Evolutionary conservation across 2,797 vertebrate species (phyloP).

Genomic region (Trachops cirrhosus): DNA sequence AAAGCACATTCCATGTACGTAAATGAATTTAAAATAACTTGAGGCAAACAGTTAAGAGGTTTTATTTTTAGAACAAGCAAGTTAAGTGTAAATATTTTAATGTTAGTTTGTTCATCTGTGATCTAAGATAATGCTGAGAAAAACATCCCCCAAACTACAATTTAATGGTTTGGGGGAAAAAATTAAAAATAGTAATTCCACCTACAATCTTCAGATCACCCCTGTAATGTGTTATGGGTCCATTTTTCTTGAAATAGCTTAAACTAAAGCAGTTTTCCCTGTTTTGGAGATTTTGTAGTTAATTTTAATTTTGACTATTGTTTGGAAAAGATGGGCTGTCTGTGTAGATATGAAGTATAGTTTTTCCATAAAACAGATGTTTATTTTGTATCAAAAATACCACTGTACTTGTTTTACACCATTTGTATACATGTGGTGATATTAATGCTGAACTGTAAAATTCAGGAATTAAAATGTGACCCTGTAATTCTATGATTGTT

Average conservation of each 20-base stretch:
- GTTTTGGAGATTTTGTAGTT: conserved; percentile 88
- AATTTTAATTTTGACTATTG: conserved; percentile 87
- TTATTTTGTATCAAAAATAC: conserved; percentile 98
- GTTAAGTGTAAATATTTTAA: conserved; percentile 88
- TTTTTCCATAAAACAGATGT: conserved; percentile 91
- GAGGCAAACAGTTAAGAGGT: conserved; percentile 80
- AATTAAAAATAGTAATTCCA: conserved; percentile 70
- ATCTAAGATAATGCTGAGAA: conserved; percentile 85
- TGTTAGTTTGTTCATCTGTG: conserved; percentile 84
- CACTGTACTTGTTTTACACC: conserved; percentile 96
- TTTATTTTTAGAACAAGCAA: conserved; percentile 81
- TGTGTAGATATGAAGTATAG: conserved; percentile 90
- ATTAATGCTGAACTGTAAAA: conserved; percentile 91
- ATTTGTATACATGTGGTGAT: conserved; percentile 98
- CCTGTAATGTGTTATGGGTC: conserved; percentile 85
- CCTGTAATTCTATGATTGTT: conserved; percentile 89
- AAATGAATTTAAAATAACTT: conserved; percentile 65
- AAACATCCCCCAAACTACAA: conserved; percentile 67
- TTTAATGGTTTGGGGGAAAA: conserved; percentile 62
- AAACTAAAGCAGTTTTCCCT: conserved; percentile 83
- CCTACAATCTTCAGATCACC: conserved; percentile 81
- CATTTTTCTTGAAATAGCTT: conserved; percentile 88
- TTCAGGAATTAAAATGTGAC: conserved; percentile 99
- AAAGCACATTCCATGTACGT: conserved; percentile 86
- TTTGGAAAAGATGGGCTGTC: conserved; percentile 89